Evolutionary conservation across 1,140 invertebrate species (phyloP).

Genomic region (Caenorhabditis latens): DNA sequence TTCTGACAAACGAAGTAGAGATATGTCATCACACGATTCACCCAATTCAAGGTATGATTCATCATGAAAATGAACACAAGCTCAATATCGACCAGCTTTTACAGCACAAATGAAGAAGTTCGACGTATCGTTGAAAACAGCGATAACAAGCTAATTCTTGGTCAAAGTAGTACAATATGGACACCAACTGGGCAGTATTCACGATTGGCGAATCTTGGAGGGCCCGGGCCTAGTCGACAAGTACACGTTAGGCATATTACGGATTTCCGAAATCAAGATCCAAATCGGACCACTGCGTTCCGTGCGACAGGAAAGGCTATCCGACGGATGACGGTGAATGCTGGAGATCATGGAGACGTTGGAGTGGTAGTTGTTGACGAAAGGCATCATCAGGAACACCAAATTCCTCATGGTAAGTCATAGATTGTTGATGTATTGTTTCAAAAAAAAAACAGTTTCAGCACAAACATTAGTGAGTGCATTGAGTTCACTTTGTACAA

Average conservation of each 20-base stretch:
- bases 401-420: background rate
- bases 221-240: background rate
- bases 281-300: background rate
- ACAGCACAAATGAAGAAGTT: conserved; percentile 59
- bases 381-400: background rate
- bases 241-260: background rate
- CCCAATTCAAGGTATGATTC: conserved; percentile 36
- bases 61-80: background rate
- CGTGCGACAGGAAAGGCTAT: background rate
- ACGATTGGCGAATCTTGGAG: background rate
- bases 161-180: conserved; percentile 10
- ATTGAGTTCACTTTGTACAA: background rate
- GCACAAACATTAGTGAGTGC: background rate
- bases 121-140: conserved; percentile 40
- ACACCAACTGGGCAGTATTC: background rate
- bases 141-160: background rate
- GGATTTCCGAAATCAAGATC: conserved; percentile 6
- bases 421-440: background rate
- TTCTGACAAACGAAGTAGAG: conserved; percentile 62
- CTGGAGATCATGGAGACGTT: conserved; percentile 29
- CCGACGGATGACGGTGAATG: conserved; percentile 9
- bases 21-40: conserved; percentile 62
- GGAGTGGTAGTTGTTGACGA: conserved; percentile 41
- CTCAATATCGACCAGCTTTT: background rate
- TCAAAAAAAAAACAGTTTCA: background rate